Conservation (phyloP, 2,888 invertebrate species). For the Byasa hedistus region DNA sequence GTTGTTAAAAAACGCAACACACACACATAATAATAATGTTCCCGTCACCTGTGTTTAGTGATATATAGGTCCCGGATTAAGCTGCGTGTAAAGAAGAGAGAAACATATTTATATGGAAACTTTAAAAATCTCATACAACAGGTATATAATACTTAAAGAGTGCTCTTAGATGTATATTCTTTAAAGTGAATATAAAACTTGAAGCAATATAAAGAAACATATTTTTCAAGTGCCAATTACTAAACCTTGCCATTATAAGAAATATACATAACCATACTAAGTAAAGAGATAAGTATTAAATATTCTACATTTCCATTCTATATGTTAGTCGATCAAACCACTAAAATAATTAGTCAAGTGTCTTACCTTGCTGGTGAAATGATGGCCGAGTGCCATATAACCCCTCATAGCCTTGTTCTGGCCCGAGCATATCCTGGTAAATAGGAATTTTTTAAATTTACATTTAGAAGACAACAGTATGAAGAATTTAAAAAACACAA, state of each 20-base stretch:
- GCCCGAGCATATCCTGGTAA: slow-evolving; percentile 92
- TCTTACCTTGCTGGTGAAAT: slow-evolving; percentile 92
- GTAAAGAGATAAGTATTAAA: slow-evolving; percentile 24
- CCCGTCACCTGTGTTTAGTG: slow-evolving; percentile 80
- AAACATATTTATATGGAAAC: slow-evolving; percentile 66
- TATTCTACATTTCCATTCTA: slow-evolving; percentile 17
- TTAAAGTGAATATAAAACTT: slow-evolving; percentile 2
- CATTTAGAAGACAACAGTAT: slow-evolving; percentile 45
- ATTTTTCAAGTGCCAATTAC: slow-evolving; percentile 28
- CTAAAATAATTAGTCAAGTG: slow-evolving; percentile 34
- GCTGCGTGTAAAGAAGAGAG: slow-evolving; percentile 80
- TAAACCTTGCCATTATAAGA: slow-evolving; percentile 32
- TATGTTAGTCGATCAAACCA: slow-evolving; percentile 53
- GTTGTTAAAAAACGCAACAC: slow-evolving; percentile 47
- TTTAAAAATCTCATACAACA: slow-evolving; percentile 36
- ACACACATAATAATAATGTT: slow-evolving; percentile 64
- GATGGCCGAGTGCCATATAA: slow-evolving; percentile 96
- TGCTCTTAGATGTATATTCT: slow-evolving; percentile 33
- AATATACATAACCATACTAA: slow-evolving; percentile 12
- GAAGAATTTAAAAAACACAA: too few relatives aligned
- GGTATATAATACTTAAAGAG: slow-evolving; percentile 40
- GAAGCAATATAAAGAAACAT: slow-evolving; percentile 28
- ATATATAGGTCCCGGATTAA: slow-evolving; percentile 80
- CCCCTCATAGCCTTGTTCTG: slow-evolving; percentile 95
- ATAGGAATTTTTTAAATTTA: slow-evolving; percentile 56